phyloP scores from a whole-genome alignment of 2,797 vertebrate species.

The Gouania willdenowi region DNA sequence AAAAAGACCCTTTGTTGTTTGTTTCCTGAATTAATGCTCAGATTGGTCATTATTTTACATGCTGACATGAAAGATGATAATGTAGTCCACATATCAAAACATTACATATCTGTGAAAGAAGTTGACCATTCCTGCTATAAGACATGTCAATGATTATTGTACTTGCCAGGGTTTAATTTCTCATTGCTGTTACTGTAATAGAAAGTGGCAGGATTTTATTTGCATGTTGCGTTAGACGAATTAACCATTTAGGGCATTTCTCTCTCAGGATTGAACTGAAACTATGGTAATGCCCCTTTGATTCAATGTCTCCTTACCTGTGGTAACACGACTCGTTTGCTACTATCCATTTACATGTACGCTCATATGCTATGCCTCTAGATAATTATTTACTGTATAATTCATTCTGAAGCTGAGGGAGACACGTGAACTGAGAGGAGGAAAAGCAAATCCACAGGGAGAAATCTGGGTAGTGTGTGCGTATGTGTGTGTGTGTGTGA shows the following conservation, averaged over 20 bases:
- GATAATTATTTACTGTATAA: conserved; percentile 33
- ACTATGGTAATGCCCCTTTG: conserved; percentile 35
- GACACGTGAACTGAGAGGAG: neutral
- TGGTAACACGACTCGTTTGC: conserved; percentile 17
- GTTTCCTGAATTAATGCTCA: too few species aligned
- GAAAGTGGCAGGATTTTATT: conserved; percentile 23
- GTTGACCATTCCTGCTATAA: too few species aligned
- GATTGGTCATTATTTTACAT: too few species aligned
- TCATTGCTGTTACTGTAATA: conserved; percentile 31
- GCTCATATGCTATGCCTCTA: conserved; percentile 22
- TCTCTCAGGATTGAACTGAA: conserved; percentile 37
- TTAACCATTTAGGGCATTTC: conserved; percentile 12
- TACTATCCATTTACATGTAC: conserved; percentile 30
- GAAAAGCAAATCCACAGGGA: conserved; percentile 2
- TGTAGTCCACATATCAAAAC: too few species aligned
- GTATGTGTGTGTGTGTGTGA: conserved; percentile 41
- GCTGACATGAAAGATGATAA: too few species aligned
- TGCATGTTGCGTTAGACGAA: conserved; percentile 29
- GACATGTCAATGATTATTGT: too few species aligned
- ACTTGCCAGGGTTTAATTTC: too few species aligned
- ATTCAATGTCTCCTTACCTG: conserved; percentile 36
- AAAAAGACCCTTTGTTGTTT: too few species aligned
- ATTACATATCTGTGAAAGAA: too few species aligned
- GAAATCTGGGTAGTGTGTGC: conserved; percentile 4
- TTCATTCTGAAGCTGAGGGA: conserved; percentile 14